Conservation (phyloP, 1,140 invertebrate species). For the Pectinophora gossypiella region DNA sequence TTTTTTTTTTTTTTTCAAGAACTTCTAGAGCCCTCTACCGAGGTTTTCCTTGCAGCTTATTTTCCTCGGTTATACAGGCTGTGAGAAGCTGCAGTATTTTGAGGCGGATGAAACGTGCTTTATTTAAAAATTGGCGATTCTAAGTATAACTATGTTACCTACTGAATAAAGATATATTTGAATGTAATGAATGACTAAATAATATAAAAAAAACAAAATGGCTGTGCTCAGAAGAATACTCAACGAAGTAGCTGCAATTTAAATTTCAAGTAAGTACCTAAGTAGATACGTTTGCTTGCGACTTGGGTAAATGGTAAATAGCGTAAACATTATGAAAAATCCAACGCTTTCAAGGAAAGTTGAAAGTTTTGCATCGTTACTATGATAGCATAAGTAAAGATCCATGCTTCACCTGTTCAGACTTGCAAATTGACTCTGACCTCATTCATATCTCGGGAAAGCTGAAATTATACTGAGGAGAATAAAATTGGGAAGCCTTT, state of each 20-base stretch:
- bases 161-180: too few relatives aligned
- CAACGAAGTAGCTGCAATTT: constrained; percentile 25
- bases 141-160: too few relatives aligned
- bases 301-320: neutral
- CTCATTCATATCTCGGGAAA: neutral
- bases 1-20: too few relatives aligned
- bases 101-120: too few relatives aligned
- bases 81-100: too few relatives aligned
- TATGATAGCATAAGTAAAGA: constrained; percentile 1
- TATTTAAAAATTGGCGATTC: too few relatives aligned
- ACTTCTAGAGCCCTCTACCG: too few relatives aligned
- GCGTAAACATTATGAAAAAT: constrained; percentile 2
- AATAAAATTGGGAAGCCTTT: neutral
- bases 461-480: neutral
- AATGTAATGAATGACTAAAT: too few relatives aligned
- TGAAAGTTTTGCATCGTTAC: neutral
- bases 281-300: constrained; percentile 7
- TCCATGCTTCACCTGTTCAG: neutral
- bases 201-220: too few relatives aligned
- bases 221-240: constrained; percentile 27
- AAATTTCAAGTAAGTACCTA: constrained; percentile 30
- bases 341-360: neutral
- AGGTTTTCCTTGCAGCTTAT: too few relatives aligned
- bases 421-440: constrained; percentile 1
- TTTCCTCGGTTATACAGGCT: too few relatives aligned